These are phyloP conservation scores for Spilosoma lubricipeda DNA, from an alignment of 2,888 invertebrate genomes.

Conservation along the genomic window DNA sequence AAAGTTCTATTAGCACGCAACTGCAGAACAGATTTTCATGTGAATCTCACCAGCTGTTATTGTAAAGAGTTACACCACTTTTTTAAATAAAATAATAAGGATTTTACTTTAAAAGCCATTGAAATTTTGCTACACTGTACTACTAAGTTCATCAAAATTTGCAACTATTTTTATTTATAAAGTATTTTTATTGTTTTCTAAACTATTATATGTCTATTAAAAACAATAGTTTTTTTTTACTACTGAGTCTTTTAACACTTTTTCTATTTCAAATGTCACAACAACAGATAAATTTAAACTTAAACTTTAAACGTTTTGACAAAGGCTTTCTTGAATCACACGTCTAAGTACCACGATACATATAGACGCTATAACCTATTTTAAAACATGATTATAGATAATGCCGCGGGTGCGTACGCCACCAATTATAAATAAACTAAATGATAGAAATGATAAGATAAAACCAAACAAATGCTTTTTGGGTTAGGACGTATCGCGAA, in stretches of 20 bases:
- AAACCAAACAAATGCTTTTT: slow-evolving; percentile 55
- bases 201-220: neutral
- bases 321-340: slow-evolving; percentile 13
- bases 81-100: neutral
- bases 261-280: neutral
- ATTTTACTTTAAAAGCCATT: neutral
- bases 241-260: neutral
- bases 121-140: neutral
- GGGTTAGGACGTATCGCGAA: slow-evolving; percentile 27
- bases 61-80: neutral
- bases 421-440: slow-evolving; percentile 71
- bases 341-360: slow-evolving; percentile 45
- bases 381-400: slow-evolving; percentile 53
- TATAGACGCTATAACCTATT: slow-evolving; percentile 59
- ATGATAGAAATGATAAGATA: slow-evolving; percentile 67
- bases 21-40: neutral
- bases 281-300: neutral
- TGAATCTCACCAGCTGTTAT: neutral
- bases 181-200: neutral
- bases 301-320: slow-evolving; percentile 19
- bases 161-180: neutral
- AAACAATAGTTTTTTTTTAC: too few relatives aligned
- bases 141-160: neutral
- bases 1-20: neutral
- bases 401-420: slow-evolving; percentile 65